These are phyloP conservation scores for Pseudopipra pipra DNA, from an alignment of 2,113 vertebrate genomes.

Conservation along the genomic window DNA sequence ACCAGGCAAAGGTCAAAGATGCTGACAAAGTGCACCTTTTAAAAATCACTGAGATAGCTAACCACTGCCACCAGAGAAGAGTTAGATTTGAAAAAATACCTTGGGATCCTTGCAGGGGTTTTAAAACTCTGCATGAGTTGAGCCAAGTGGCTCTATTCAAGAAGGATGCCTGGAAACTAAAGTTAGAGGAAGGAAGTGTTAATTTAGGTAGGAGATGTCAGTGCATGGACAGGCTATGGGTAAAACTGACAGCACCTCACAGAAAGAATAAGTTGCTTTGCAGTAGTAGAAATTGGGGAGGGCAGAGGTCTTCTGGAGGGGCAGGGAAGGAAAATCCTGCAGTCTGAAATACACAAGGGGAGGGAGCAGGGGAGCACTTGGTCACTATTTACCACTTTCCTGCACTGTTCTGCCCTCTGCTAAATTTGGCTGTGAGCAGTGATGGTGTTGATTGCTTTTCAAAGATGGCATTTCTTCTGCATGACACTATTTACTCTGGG, in stretches of 20 bases:
- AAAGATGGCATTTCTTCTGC: conserved; percentile 40
- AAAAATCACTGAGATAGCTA: not conserved
- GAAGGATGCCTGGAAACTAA: not conserved
- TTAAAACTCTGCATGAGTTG: not conserved
- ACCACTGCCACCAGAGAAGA: not conserved
- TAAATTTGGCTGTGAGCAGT: not conserved
- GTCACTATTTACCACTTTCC: not conserved
- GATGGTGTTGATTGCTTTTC: conserved; percentile 33
- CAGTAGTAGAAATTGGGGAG: not conserved
- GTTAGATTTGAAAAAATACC: not conserved
- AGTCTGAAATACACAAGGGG: not conserved
- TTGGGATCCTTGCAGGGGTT: not conserved
- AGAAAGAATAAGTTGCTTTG: not conserved
- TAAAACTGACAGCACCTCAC: conserved; percentile 6
- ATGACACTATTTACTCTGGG: conserved; percentile 44
- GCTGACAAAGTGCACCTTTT: not conserved
- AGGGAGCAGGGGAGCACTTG: conserved; percentile 10
- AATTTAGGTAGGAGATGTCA: not conserved
- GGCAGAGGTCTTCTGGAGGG: conserved; percentile 13
- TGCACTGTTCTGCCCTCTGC: not conserved
- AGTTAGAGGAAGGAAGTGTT: not conserved
- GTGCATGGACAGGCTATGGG: not conserved
- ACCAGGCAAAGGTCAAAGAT: not conserved
- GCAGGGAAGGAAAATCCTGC: not conserved
- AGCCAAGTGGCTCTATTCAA: not conserved